These are phyloP conservation scores for Hozukius guyotensis DNA, from an alignment of 2,797 vertebrate genomes.

Conservation along the genomic window DNA sequence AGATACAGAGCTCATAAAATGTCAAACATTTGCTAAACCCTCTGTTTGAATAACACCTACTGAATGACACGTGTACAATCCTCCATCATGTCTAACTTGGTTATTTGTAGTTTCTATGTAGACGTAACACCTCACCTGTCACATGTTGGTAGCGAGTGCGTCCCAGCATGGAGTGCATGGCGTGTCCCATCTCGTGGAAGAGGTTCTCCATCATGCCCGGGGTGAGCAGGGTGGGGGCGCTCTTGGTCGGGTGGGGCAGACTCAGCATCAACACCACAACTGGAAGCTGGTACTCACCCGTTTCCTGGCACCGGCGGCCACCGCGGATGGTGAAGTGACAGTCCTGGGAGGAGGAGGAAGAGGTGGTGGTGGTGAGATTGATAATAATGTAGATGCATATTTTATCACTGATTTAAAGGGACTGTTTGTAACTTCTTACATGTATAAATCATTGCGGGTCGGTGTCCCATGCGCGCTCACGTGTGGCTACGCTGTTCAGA, in stretches of 20 bases:
- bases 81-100: background rate
- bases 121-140: slow-evolving; percentile 82
- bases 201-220: slow-evolving; percentile 99
- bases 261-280: slow-evolving; percentile 97
- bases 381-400: background rate
- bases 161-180: slow-evolving; percentile 99
- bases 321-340: slow-evolving; percentile 98
- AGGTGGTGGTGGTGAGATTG: background rate
- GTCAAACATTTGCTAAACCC: slow-evolving; percentile 6
- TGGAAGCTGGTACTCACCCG: slow-evolving; percentile 92
- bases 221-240: slow-evolving; percentile 88
- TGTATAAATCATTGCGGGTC: too few relatives aligned
- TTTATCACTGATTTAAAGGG: background rate
- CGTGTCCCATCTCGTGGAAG: slow-evolving; percentile 99
- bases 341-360: slow-evolving; percentile 80
- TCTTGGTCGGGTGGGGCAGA: slow-evolving; percentile 86
- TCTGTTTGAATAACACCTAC: background rate
- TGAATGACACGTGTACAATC: background rate
- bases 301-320: slow-evolving; percentile 85
- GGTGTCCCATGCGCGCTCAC: too few relatives aligned
- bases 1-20: slow-evolving; percentile 8
- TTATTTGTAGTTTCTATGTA: background rate
- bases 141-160: slow-evolving; percentile 96
- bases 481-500: too few relatives aligned
- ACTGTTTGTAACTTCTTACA: too few relatives aligned